Base-by-base conservation (phyloP, 2,113 vertebrate species). In the Daboia siamensis region DNA sequence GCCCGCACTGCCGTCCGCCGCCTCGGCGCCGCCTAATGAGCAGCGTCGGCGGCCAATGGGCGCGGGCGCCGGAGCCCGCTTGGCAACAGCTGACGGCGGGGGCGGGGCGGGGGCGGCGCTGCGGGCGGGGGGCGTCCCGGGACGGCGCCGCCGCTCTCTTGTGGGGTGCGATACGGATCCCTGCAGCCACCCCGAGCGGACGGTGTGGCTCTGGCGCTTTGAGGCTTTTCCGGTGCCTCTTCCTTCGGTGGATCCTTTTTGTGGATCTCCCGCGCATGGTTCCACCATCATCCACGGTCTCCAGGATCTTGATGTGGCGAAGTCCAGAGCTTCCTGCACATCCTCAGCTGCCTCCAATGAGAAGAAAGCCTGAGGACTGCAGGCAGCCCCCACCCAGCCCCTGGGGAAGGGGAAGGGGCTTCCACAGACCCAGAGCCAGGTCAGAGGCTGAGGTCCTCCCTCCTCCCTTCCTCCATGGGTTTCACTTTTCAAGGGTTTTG, bases 31-130 rank as follows among this genome's bases (percentile, higher is more conserved):
- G 88, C 93, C 90, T 92, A 91, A 85, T 90, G 94, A 5, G 52
- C 86, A 8, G 64, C 24, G 6, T 26, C 88, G 86, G 95, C 20
- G 80, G 94, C 95, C 91, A 90, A 92, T 52, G 10, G 5, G 87
- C 87, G 91, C 24, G 91, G 21, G 55, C 13, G 61, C 4, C 15
- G 61, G 12, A 11, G 56, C 94, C 94, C 56, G 2, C 64, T 86
- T 93, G 51, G 93, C 93, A 51, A 44, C 91, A 57, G 94, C 94
- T 84, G 39, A 0, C 0, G 90, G 91, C 4, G 21, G 92, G 91
- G 88, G 5, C 59, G 5, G 23, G 10, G 11, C n/a, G 24, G 6
- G 24, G 57, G 5, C 12, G 59, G 26, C 6, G 56, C 56, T 21
- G 56, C 8, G 59, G 24, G 59, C 29, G 33, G 21, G 9, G 55